Evolutionary conservation across 2,797 vertebrate species (phyloP).

Genomic region (Oreortyx pictus): DNA sequence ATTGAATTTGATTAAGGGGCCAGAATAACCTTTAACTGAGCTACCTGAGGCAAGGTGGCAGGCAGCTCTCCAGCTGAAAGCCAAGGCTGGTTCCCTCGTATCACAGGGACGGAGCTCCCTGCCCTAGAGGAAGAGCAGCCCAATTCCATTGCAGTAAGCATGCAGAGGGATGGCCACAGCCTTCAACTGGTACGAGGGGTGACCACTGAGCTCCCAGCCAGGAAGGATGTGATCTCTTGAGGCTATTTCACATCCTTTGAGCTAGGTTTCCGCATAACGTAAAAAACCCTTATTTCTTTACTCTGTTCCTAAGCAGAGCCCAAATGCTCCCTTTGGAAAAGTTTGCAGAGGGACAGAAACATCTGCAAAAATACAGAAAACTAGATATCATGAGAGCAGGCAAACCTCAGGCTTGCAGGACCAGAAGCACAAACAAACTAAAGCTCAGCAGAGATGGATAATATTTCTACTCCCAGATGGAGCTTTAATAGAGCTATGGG

Average conservation of each 20-base stretch:
- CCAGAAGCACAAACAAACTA: neutral
- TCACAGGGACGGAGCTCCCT: neutral
- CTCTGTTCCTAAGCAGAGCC: neutral
- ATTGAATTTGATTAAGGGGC: conserved; percentile 16
- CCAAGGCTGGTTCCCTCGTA: neutral
- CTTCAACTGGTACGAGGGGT: neutral
- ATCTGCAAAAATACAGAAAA: neutral
- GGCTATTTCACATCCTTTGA: neutral
- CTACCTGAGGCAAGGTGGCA: neutral
- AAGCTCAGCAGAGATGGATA: neutral
- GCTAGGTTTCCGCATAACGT: neutral
- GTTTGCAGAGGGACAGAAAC: neutral
- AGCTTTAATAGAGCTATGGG: neutral
- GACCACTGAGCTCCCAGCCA: neutral
- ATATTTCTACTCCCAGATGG: fast-evolving
- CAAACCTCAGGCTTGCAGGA: neutral
- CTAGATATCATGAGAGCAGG: neutral
- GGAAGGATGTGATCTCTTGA: neutral
- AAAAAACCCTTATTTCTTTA: neutral
- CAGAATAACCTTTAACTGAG: conserved; percentile 38
- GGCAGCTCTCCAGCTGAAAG: neutral
- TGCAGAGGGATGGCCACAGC: neutral
- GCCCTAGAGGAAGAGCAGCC: fast-evolving
- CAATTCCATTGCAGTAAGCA: fast-evolving
- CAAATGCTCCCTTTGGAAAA: neutral